Evolutionary conservation across 1,140 invertebrate species (phyloP), one percentile per base, ranked within the genome.

Genomic region (Sitophilus oryzae): DNA sequence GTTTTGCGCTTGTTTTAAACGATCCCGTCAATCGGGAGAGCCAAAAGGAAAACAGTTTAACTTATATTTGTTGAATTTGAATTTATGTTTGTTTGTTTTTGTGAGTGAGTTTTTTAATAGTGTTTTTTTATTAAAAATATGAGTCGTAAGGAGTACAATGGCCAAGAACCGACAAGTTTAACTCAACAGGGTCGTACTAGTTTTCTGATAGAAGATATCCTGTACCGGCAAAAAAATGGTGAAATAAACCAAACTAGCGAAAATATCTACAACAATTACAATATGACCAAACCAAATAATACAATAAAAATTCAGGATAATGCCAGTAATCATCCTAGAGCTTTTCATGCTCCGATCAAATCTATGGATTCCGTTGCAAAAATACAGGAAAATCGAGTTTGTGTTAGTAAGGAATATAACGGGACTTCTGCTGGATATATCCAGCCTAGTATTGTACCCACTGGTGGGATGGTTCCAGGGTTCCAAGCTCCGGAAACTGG

Each of bases 141-240:
- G 42, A 45, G 34, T 36, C 40, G 40, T 9, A 60, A 63, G 20
- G 59, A 56, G 15, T 57, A 45, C 41, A 45, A 25, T 4, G n/a
- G n/a, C n/a, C 47, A 43, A 16, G 56, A 61, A 40, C 41, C 53
- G 14, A 63, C 55, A 14, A 62, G 50, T 53, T 50, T 55, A 18
- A 42, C 58, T 22, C 63, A 62, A 45, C 66, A 64, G 34, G n/a
- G n/a, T n/a, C 74, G 77, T 58, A 85, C 83, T 1, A 85, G 86
- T 10, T 86, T 89, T 71, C 74, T 90, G 53, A 88, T 91, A 60
- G 84, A 91, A 62, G 88, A 91, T 62, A 91, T 91, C 49, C 71
- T 90, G 1, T 85, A 83, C 52, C 76, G 85, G 35, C 77, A 81
- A 14, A 79, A 76, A 72, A 73, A 63, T 47, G 76, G 71, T 38